Percentiles rank a stretch among this genome's conserved stretches.
phyloP scores from a whole-genome alignment of 53 echinoderm and acorn worm genomes.

The Stichopus horrens region DNA sequence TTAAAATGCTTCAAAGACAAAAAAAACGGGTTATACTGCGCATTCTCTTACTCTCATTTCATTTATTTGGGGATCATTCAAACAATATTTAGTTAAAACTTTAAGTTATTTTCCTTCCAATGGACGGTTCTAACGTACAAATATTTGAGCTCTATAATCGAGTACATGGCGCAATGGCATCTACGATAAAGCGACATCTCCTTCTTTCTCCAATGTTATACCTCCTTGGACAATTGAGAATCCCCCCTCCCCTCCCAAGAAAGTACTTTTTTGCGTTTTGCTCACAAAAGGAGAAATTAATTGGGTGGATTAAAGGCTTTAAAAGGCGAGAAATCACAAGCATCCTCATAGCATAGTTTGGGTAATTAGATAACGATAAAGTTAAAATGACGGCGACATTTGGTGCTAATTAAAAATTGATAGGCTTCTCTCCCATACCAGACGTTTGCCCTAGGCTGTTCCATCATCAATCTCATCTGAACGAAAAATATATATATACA shows the following conservation, averaged over 20 bases:
- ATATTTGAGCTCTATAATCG: too few relatives aligned
- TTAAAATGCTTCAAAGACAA: too few relatives aligned
- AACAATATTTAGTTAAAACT: too few relatives aligned
- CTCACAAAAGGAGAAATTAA: constrained; percentile 1
- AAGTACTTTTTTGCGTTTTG: not conserved
- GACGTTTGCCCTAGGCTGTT: constrained; percentile 34
- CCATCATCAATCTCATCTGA: not conserved
- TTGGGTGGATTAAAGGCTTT: constrained; percentile 7
- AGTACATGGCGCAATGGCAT: too few relatives aligned
- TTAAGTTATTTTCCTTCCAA: too few relatives aligned
- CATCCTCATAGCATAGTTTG: not conserved
- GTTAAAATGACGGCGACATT: constrained; percentile 21
- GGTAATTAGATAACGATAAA: constrained; percentile 3
- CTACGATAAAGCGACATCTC: too few relatives aligned
- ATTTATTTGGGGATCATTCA: too few relatives aligned
- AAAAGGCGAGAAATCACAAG: not conserved
- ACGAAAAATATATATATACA: not conserved
- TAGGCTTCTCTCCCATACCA: constrained; percentile 11
- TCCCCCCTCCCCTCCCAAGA: not conserved
- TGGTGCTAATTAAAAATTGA: constrained; percentile 45
- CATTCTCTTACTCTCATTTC: too few relatives aligned
- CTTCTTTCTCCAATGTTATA: too few relatives aligned
- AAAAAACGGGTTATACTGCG: too few relatives aligned
- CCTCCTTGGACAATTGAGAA: not conserved
- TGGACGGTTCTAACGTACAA: too few relatives aligned